A percentile compares a stretch with the other conserved stretches of the same genome.
phyloP scores from a whole-genome alignment of 2,888 invertebrate genomes.

The Hemistola chrysoprasaria region DNA sequence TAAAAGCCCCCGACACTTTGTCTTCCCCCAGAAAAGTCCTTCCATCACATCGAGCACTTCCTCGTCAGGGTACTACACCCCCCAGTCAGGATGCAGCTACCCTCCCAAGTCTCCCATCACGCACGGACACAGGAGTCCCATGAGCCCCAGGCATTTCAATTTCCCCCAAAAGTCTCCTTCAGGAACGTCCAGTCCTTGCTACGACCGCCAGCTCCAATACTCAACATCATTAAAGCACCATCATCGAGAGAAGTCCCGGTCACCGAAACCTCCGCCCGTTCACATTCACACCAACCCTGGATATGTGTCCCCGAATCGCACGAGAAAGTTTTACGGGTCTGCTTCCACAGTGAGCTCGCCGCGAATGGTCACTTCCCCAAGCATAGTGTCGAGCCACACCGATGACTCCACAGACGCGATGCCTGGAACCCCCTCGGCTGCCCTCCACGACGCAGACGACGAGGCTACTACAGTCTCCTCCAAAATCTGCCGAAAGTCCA shows the following conservation, averaged over 20 bases:
- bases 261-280: constrained; percentile 77
- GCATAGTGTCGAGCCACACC: constrained; percentile 76
- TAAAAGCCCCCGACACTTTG: constrained; percentile 81
- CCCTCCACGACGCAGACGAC: constrained; percentile 68
- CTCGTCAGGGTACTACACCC: constrained; percentile 80
- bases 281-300: constrained; percentile 84
- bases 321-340: constrained; percentile 67
- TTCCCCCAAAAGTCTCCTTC: constrained; percentile 76
- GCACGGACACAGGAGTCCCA: constrained; percentile 82
- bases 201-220: constrained; percentile 60
- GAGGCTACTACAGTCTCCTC: constrained; percentile 72
- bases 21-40: constrained; percentile 79
- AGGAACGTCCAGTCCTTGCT: constrained; percentile 70
- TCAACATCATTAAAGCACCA: constrained; percentile 68
- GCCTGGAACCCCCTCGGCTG: constrained; percentile 66
- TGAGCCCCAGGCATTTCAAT: constrained; percentile 82
- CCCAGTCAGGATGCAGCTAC: constrained; percentile 77
- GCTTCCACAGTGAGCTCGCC: constrained; percentile 73
- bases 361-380: constrained; percentile 67
- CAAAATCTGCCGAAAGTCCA: constrained; percentile 86
- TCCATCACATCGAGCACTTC: constrained; percentile 78
- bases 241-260: constrained; percentile 68
- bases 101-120: constrained; percentile 77
- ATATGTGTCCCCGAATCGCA: constrained; percentile 79
- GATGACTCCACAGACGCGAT: constrained; percentile 71